Evolutionary conservation across 2,113 vertebrate species (phyloP), one percentile per base, ranked within the genome.

Genomic region (Gallinago jamesoni): DNA sequence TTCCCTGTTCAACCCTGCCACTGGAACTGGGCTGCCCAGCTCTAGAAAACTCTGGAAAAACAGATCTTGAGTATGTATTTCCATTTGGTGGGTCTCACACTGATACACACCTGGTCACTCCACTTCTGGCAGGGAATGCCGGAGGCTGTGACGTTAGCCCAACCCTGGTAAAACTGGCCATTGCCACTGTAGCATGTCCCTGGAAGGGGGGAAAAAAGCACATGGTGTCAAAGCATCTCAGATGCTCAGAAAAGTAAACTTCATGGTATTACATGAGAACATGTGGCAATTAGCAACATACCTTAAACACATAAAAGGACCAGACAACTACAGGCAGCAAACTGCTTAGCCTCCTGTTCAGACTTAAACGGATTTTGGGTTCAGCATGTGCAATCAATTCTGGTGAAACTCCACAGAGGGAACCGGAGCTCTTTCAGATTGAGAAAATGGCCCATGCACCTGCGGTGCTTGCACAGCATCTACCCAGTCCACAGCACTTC

Each of bases 151-250:
- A 97, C 23, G 3, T 99, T 99, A 57, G 95, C 41, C 7, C 33
- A 93, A 33, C 99, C 99, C 95, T 98, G 98, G 89, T 99, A 99
- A 96, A 98, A 98, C 41, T 98, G 98, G 7, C 99, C 99, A 90
- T 97, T 98, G 57, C 98, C 98, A 2, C 94, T 98, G 95, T 99
- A 99, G 89, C 99, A 99, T 10, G 95, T 98, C 33, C 94, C 99
- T 99, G 94, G 79, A 30, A 22, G 10, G 48, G 21, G 48, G 5
- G 10, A 5, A 48, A 24, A 45, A 21, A 43, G 10, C 85, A 79
- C 16, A 88, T 5, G 67, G 6, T 13, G 5, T 91, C 59, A 86
- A 56, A 22, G 23, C 33, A 88, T 53, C 27, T 89, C 53, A 85
- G 88, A 39, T 39, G 39, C 39, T 39, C 16, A 41, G 6, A 72